Base-by-base conservation (phyloP, 2,797 vertebrate species). In the Todus mexicanus region DNA sequence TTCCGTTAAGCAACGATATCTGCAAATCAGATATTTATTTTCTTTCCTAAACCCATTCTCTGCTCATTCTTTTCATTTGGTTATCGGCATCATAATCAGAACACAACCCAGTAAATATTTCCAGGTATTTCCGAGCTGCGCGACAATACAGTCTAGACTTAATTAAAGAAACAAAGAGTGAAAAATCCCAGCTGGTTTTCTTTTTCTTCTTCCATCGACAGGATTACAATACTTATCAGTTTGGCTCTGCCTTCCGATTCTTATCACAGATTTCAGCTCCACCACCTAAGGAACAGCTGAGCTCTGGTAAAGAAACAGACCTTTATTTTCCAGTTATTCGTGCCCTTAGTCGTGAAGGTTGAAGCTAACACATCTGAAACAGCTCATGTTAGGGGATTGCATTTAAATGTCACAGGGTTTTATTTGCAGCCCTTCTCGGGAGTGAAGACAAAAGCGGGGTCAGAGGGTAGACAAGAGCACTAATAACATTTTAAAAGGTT, bases 141-240 rank as follows among this genome's bases (percentile, higher is more conserved):
- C 65, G 69, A 77, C 74, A 76, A 48, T 25, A 37, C 1, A 61
- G 78, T 95, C 96, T 89, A 91, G 76, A 85, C 89, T 96, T 97
- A 91, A 97, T 96, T 96, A 95, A 95, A 94, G 93, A 84, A 94
- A 91, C 83, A 95, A 92, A 74, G 85, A 89, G 31, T 68, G 81
- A 84, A 89, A 85, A 94, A 88, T 77, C 73, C 87, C 83, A 83
- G 89, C 73, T 92, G 86, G 35, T 87, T 94, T 94, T 69, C 88
- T 90, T 91, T 96, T 95, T 93, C 84, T 96, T 93, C 70, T 95
- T 80, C 93, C 69, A 65, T 94, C 97, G 96, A 94, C 97, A 93
- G 94, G 95, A 96, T 97, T 93, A 94, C 85, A 95, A 61, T 80
- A 92, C 85, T 93, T 96, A 93, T 89, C 93, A 70, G 75, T 92